These are phyloP conservation scores for Circaetus cinerascens DNA, from an alignment of 2,113 vertebrate species.

Conservation along the genomic window DNA sequence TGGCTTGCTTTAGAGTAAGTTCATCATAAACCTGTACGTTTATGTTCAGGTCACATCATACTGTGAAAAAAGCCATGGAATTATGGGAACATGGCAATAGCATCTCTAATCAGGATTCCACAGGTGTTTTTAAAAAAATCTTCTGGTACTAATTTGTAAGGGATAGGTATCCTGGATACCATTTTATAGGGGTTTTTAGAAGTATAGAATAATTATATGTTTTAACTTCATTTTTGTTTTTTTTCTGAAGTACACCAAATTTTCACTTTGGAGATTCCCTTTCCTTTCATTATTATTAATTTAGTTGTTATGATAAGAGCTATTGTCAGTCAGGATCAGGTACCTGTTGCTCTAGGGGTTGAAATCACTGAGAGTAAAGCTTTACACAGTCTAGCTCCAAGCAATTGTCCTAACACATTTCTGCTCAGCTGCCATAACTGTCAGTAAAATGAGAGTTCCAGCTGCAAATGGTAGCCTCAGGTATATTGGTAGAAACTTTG, in stretches of 20 bases:
- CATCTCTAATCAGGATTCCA: neutral
- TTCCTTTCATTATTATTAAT: neutral
- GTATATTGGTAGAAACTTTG: neutral
- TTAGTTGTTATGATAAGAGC: neutral
- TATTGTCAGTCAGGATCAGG: neutral
- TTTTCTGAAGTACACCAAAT: neutral
- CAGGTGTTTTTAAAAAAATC: neutral
- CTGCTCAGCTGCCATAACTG: neutral
- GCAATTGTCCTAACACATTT: neutral
- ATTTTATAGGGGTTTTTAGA: neutral
- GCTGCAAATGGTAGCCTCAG: neutral
- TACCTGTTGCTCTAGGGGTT: neutral
- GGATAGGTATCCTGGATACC: neutral
- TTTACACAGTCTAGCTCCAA: neutral
- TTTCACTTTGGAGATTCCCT: neutral
- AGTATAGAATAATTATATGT: neutral
- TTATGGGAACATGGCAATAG: neutral
- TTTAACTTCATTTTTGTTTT: neutral
- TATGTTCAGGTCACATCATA: neutral
- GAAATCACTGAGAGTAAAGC: neutral
- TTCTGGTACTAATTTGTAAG: neutral
- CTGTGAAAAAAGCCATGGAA: neutral
- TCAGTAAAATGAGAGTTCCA: neutral
- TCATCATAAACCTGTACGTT: neutral
- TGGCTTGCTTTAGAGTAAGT: neutral